Conservation (phyloP, 2,888 invertebrate species). For the Anticlea derivata region DNA sequence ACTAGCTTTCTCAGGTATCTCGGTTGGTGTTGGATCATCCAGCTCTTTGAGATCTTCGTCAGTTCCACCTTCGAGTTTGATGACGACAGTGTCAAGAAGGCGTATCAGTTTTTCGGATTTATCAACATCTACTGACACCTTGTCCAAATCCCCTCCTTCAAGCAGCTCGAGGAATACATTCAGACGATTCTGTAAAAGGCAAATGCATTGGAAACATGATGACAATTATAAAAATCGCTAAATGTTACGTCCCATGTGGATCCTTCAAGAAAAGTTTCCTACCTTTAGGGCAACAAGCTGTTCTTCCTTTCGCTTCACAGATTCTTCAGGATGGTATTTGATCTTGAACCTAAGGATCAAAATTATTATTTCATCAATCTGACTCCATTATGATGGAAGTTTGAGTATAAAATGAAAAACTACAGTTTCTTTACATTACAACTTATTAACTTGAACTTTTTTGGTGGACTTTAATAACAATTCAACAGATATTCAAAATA, state of each 20-base stretch:
- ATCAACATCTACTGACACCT: slow-evolving; percentile 92
- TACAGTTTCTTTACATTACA: slow-evolving; percentile 15
- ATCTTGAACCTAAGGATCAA: slow-evolving; percentile 94
- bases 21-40: slow-evolving; percentile 85
- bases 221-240: too few species aligned
- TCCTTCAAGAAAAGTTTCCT: not conserved
- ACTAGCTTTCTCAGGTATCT: slow-evolving; percentile 64
- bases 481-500: slow-evolving; percentile 32
- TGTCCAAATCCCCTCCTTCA: slow-evolving; percentile 88
- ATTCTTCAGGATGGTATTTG: slow-evolving; percentile 99
- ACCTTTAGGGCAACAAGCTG: slow-evolving; percentile 91
- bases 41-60: slow-evolving; percentile 94
- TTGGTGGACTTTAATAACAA: slow-evolving; percentile 5
- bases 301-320: slow-evolving; percentile 94
- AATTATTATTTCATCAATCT: slow-evolving; percentile 23
- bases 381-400: not conserved
- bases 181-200: slow-evolving; percentile 88
- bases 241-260: too few species aligned
- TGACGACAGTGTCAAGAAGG: slow-evolving; percentile 97
- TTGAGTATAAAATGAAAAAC: slow-evolving; percentile 17
- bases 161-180: slow-evolving; percentile 95
- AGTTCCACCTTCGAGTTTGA: slow-evolving; percentile 96
- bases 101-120: slow-evolving; percentile 92
- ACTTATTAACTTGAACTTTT: slow-evolving; percentile 2
- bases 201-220: too few species aligned